phyloP scores from a whole-genome alignment of 1,140 invertebrate genomes.

The Anastrepha ludens region DNA sequence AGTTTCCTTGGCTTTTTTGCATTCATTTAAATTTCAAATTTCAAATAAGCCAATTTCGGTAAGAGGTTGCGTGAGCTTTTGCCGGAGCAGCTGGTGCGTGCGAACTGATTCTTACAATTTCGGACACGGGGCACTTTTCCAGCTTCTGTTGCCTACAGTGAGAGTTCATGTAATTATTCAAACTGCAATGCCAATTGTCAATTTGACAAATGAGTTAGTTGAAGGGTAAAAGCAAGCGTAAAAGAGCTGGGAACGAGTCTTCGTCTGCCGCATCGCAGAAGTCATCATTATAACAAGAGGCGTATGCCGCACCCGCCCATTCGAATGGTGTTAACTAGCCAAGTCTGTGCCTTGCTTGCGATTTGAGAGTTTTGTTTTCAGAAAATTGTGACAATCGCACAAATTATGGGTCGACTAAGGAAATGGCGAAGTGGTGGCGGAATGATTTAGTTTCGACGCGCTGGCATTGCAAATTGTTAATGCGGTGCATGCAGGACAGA shows the following conservation, averaged over 20 bases:
- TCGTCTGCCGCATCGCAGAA: background rate
- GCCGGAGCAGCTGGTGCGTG: background rate
- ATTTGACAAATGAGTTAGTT: conserved; percentile 65
- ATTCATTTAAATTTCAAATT: conserved; percentile 74
- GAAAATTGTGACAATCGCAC: conserved; percentile 62
- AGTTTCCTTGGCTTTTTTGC: conserved; percentile 70
- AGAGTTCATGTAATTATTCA: conserved; percentile 57
- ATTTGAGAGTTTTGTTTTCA: conserved; percentile 45
- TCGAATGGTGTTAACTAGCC: background rate
- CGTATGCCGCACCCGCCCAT: background rate
- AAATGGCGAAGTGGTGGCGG: conserved; percentile 60
- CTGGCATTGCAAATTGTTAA: conserved; percentile 63
- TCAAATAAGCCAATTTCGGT: conserved; percentile 73
- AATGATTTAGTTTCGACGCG: conserved; percentile 65
- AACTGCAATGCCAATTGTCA: conserved; percentile 62
- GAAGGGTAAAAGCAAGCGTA: background rate
- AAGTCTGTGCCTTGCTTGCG: background rate
- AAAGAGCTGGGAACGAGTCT: background rate
- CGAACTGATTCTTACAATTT: background rate
- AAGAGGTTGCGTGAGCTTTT: conserved; percentile 57
- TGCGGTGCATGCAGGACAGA: conserved; percentile 57
- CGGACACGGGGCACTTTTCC: conserved; percentile 17
- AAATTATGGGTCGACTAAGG: conserved; percentile 53
- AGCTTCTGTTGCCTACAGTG: background rate
- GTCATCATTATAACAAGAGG: background rate